Conservation (phyloP, 2,888 invertebrate species). For the Agonopterix heracliana region DNA sequence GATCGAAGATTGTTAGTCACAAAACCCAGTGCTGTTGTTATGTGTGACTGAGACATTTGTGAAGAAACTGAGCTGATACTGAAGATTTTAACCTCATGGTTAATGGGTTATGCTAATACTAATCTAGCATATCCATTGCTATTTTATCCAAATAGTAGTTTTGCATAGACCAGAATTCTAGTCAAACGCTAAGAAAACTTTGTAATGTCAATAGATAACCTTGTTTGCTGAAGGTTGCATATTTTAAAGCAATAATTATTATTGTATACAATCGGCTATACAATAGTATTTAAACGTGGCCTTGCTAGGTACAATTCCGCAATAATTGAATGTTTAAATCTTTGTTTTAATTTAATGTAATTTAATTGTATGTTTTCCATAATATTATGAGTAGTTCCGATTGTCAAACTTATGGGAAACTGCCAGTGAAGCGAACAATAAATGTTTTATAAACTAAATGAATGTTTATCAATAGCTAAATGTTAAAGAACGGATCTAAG, state of each 20-base stretch:
- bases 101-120: no score
- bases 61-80: no score
- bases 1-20: no score
- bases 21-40: no score
- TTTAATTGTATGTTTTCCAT: no score
- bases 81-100: no score
- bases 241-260: constrained; percentile 35
- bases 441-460: not conserved
- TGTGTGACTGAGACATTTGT: no score
- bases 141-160: constrained; percentile 14
- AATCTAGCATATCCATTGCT: no score
- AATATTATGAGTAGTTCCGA: no score
- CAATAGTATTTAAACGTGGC: constrained; percentile 32
- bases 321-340: constrained; percentile 15
- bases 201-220: constrained; percentile 6
- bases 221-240: constrained; percentile 15
- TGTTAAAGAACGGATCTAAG: constrained; percentile 13
- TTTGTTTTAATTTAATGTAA: no score
- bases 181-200: constrained; percentile 24
- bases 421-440: not conserved
- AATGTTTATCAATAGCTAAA: not conserved
- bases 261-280: constrained; percentile 23
- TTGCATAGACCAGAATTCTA: constrained; percentile 23
- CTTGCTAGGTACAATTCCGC: constrained; percentile 32
- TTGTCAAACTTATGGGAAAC: not conserved